Evolutionary conservation across 2,113 vertebrate species (phyloP), one percentile per base, ranked within the genome.

Genomic region (Rattus rattus): DNA sequence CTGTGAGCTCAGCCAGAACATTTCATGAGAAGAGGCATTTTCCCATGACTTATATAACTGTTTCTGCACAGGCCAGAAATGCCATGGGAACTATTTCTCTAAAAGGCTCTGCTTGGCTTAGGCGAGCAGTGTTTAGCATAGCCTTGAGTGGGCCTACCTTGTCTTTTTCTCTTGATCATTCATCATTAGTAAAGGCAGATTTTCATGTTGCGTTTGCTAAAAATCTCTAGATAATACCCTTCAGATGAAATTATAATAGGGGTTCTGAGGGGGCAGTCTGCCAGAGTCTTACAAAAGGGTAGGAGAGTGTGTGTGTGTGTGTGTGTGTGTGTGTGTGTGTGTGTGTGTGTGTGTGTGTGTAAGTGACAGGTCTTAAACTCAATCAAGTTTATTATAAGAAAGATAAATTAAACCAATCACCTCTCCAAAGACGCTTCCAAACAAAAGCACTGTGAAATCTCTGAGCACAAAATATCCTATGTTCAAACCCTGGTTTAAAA

Each of bases 11-110:
- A 56, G 92, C 63, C 36, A 30, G 80, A 47, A 22, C n/a, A 39
- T 86, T 83, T 87, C 79, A 16, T 13, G 93, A 95, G 84, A 94
- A 88, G 39, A 93, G 59, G 61, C 80, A 52, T 90, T 95, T 93
- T 94, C 92, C 90, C 94, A 80, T 22, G 91, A 76, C 69, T 95
- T 89, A 30, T 17, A 1, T 22, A 81, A 92, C 75, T 88, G 33
- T 72, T 84, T 94, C 79, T 85, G 47, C 2, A 67, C 24, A n/a
- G 75, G 69, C 85, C 52, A 80, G 84, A 95, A 93, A 83, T 63
- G 19, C 85, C 81, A 30, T 59, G 72, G 56, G 52, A 90, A 88
- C 90, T 76, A 47, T 83, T 86, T 93, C 43, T 52, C 92, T 69
- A 69, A 61, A 59, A 1, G 63, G 52, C 52, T 39, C 47, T 47